Conservation (phyloP, 2,888 invertebrate genomes). For the Lepetodrilus schrolli region DNA sequence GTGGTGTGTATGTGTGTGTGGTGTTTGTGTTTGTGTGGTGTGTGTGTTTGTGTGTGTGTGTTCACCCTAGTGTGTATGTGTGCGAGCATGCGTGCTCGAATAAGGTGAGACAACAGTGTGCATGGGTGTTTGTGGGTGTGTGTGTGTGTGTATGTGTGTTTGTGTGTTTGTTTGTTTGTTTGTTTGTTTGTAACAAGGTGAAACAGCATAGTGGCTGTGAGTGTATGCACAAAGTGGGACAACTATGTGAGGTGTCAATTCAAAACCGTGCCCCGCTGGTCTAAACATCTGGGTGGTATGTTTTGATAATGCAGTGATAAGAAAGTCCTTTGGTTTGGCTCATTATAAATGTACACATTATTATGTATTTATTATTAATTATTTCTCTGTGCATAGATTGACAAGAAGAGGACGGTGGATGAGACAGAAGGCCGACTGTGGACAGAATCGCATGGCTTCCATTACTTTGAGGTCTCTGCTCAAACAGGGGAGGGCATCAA, state of each 20-base stretch:
- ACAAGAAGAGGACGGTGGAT: slow-evolving; percentile 70
- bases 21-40: neutral
- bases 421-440: slow-evolving; percentile 73
- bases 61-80: neutral
- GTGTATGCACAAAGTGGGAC: neutral
- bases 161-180: neutral
- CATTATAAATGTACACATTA: too few species aligned
- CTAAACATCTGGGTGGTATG: too few species aligned
- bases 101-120: neutral
- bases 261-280: too few species aligned
- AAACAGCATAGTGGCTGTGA: neutral
- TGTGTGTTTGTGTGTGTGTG: neutral
- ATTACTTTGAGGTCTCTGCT: slow-evolving; percentile 75
- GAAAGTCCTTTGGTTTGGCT: too few species aligned
- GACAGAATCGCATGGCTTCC: slow-evolving; percentile 73
- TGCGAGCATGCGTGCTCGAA: too few species aligned
- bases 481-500: slow-evolving; percentile 73
- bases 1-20: neutral
- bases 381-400: slow-evolving; percentile 56
- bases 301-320: too few species aligned
- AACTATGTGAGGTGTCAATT: too few species aligned
- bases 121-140: neutral
- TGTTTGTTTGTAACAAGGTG: neutral
- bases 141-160: neutral
- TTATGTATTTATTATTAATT: neutral